Evolutionary conservation across 2,888 invertebrate species (phyloP).

Genomic region (Ormyrus thymus): DNA sequence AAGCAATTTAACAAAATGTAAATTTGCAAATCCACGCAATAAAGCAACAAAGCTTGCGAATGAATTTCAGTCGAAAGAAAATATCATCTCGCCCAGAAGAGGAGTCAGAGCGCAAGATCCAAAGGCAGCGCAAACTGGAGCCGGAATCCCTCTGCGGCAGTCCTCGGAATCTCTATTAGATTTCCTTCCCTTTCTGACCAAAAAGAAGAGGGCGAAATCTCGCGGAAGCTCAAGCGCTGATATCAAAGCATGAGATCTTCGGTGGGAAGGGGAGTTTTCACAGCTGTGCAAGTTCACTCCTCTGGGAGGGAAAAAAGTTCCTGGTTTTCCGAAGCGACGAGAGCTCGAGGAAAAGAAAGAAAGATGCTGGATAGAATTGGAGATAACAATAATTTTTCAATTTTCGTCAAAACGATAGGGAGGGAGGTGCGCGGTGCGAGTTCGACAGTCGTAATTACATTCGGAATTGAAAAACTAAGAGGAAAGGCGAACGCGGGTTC

Average conservation of each 20-base stretch:
- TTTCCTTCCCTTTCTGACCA: neutral
- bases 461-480: slow-evolving; percentile 42
- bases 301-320: too few relatives aligned
- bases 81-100: too few relatives aligned
- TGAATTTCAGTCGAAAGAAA: too few relatives aligned
- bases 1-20: too few relatives aligned
- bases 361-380: neutral
- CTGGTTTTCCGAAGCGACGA: too few relatives aligned
- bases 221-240: neutral
- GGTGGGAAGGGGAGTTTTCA: neutral
- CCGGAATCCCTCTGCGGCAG: slow-evolving; percentile 14
- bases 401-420: slow-evolving; percentile 18
- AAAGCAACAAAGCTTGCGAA: too few relatives aligned
- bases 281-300: too few relatives aligned
- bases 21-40: too few relatives aligned
- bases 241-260: slow-evolving; percentile 1
- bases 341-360: neutral
- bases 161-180: slow-evolving; percentile 24
- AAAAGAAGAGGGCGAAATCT: neutral
- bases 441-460: slow-evolving; percentile 15
- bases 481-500: neutral
- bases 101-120: too few relatives aligned
- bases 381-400: slow-evolving; percentile 51
- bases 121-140: slow-evolving; percentile 1
- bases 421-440: neutral